Conservation (phyloP, 2,888 invertebrate species). For the Hymenopus coronatus region DNA sequence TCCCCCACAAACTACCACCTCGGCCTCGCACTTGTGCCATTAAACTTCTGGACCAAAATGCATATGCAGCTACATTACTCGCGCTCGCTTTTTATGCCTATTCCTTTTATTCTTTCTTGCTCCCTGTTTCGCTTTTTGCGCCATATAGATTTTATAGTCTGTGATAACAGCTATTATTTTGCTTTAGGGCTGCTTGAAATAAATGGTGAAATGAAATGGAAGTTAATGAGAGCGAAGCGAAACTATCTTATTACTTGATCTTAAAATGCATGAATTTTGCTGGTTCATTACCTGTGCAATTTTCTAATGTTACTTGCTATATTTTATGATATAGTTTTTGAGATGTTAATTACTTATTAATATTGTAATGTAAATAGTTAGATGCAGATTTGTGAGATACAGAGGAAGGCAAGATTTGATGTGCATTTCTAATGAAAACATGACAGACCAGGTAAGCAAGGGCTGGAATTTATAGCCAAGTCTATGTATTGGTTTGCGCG, state of each 20-base stretch:
- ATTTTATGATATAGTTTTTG: too few relatives aligned
- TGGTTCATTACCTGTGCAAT: too few relatives aligned
- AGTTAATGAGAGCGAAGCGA: not conserved
- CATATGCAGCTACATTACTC: not conserved
- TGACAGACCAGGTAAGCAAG: too few relatives aligned
- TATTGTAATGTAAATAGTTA: too few relatives aligned
- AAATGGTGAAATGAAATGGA: not conserved
- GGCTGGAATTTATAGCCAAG: too few relatives aligned
- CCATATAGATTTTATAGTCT: not conserved
- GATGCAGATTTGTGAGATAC: too few relatives aligned
- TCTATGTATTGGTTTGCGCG: too few relatives aligned
- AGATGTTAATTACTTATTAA: too few relatives aligned
- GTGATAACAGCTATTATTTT: conserved; percentile 4
- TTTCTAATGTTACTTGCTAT: too few relatives aligned
- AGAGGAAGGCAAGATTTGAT: too few relatives aligned
- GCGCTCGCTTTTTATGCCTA: not conserved
- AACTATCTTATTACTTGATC: not conserved
- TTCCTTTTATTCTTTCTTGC: not conserved
- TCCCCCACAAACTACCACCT: not conserved
- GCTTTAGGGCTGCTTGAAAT: not conserved
- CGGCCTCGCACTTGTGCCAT: not conserved
- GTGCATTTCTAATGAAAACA: too few relatives aligned
- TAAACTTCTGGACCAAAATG: not conserved
- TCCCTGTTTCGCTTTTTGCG: not conserved
- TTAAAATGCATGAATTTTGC: too few relatives aligned